Conservation (phyloP, 2,888 invertebrate genomes). For the Drosophila borborema region DNA sequence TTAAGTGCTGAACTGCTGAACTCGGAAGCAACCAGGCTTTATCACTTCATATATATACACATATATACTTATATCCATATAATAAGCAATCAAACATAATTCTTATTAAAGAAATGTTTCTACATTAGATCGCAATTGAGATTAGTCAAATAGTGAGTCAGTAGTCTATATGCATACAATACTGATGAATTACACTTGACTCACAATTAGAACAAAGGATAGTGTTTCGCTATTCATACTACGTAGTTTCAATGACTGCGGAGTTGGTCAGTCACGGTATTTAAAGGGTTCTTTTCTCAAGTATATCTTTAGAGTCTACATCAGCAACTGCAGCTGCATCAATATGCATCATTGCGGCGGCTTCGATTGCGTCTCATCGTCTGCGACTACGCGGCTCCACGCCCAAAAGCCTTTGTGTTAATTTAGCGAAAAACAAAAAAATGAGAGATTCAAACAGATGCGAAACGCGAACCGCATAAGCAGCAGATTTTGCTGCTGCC, state of each 20-base stretch:
- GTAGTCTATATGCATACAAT: background rate
- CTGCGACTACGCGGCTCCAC: constrained; percentile 19
- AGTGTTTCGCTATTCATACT: constrained; percentile 3
- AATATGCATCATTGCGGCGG: constrained; percentile 37
- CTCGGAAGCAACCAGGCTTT: constrained; percentile 26
- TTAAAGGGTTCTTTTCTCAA: constrained; percentile 34
- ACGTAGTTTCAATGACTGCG: constrained; percentile 41
- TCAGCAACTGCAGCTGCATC: constrained; percentile 44
- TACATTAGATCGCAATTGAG: background rate
- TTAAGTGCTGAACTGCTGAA: constrained; percentile 13
- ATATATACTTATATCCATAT: constrained; percentile 5
- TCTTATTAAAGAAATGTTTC: background rate
- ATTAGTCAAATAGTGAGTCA: constrained; percentile 7
- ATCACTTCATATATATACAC: background rate
- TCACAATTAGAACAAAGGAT: constrained; percentile 18
- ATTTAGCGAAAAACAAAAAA: constrained; percentile 55
- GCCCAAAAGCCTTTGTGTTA: constrained; percentile 60
- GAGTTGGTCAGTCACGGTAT: constrained; percentile 39
- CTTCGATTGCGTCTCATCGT: constrained; percentile 19
- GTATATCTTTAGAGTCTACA: constrained; percentile 41
- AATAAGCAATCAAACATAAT: constrained; percentile 3
- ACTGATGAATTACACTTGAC: constrained; percentile 5
- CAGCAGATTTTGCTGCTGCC: constrained; percentile 24
- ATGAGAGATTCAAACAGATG: constrained; percentile 50
- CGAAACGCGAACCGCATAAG: constrained; percentile 53